Evolutionary conservation across 2,888 invertebrate genomes (phyloP).

Genomic region (Diaprepes abbreviatus): DNA sequence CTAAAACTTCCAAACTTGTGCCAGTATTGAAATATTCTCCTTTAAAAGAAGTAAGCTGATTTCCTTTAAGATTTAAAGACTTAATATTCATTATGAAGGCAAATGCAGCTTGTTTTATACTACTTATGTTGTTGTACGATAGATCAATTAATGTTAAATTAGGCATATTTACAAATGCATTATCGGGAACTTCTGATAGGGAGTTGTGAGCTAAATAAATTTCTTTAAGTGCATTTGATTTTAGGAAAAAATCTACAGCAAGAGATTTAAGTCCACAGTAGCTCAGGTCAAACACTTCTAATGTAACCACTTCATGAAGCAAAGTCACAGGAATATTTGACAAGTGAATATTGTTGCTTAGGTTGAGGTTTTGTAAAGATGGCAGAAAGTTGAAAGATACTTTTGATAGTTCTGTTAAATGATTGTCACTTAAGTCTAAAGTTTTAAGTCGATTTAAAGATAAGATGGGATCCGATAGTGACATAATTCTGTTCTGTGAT

Average conservation of each 20-base stretch:
- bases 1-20: conserved; percentile 83
- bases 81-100: conserved; percentile 83
- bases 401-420: conserved; percentile 78
- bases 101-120: conserved; percentile 82
- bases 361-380: conserved; percentile 79
- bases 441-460: conserved; percentile 76
- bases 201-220: conserved; percentile 81
- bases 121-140: conserved; percentile 83
- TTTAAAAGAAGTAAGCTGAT: conserved; percentile 84
- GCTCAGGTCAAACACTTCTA: conserved; percentile 81
- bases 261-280: conserved; percentile 81
- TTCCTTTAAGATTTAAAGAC: conserved; percentile 79
- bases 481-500: conserved; percentile 77
- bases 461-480: conserved; percentile 76
- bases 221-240: conserved; percentile 75
- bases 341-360: conserved; percentile 82
- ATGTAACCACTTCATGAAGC: conserved; percentile 78
- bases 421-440: conserved; percentile 85
- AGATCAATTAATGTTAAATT: conserved; percentile 83
- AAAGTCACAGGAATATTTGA: conserved; percentile 75
- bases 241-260: conserved; percentile 79
- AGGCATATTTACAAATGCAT: conserved; percentile 81
- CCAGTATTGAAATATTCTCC: conserved; percentile 90
- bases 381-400: conserved; percentile 78
- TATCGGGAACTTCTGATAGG: conserved; percentile 82